Evolutionary conservation across 2,888 invertebrate genomes (phyloP).

Genomic region (Microdon myrmicae): DNA sequence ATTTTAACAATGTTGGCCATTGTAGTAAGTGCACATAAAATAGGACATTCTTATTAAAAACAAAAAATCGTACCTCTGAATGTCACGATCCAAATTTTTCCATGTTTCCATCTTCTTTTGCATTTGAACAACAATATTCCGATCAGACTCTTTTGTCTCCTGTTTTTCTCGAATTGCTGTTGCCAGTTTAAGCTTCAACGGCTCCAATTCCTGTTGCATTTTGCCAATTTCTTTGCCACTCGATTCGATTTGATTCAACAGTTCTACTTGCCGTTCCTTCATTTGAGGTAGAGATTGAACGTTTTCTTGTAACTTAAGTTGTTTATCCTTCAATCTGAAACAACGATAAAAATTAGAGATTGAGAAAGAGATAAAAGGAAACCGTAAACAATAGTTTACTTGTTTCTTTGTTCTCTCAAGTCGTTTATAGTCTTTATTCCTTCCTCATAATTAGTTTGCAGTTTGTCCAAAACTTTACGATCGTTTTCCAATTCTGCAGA

Average conservation of each 20-base stretch:
- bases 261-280: slow-evolving; percentile 58
- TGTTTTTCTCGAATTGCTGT: slow-evolving; percentile 65
- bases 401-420: slow-evolving; percentile 62
- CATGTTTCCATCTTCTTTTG: slow-evolving; percentile 57
- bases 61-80: slow-evolving; percentile 57
- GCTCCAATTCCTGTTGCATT: slow-evolving; percentile 67
- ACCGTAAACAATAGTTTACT: slow-evolving; percentile 50
- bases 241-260: slow-evolving; percentile 55
- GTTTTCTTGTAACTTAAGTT: slow-evolving; percentile 75
- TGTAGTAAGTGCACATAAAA: neutral
- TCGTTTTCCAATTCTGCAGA: slow-evolving; percentile 67
- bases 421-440: slow-evolving; percentile 61
- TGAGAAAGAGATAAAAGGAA: neutral
- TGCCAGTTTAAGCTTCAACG: slow-evolving; percentile 59
- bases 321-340: slow-evolving; percentile 72
- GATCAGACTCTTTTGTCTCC: slow-evolving; percentile 57
- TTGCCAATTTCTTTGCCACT: slow-evolving; percentile 63
- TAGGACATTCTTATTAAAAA: neutral
- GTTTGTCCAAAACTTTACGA: slow-evolving; percentile 68
- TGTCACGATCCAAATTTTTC: slow-evolving; percentile 61
- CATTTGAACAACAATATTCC: slow-evolving; percentile 55
- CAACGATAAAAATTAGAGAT: neutral
- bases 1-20: too few species aligned
- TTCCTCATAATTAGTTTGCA: slow-evolving; percentile 67
- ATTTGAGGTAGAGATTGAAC: slow-evolving; percentile 67